Evolutionary conservation across 2,888 invertebrate genomes (phyloP).

Genomic region (Scrobipalpa atriplicella): DNA sequence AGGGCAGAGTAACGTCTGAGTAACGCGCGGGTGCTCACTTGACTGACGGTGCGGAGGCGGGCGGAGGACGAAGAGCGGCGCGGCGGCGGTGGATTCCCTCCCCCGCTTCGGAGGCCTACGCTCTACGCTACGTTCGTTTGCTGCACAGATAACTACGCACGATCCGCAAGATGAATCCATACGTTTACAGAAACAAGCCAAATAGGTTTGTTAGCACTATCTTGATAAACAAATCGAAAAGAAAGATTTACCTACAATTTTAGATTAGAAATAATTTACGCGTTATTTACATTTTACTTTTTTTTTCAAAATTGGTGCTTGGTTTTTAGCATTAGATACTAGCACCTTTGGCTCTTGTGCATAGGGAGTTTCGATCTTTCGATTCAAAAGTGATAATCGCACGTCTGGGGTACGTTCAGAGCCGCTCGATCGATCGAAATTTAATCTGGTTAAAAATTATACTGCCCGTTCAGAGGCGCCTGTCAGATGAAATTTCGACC

Average conservation of each 20-base stretch:
- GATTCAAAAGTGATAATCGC: neutral
- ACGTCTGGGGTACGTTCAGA: no score
- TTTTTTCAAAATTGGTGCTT: neutral
- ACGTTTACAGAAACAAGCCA: no score
- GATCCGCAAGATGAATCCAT: neutral
- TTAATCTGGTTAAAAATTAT: no score
- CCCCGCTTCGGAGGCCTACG: neutral
- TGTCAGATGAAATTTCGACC: no score
- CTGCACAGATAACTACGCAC: neutral
- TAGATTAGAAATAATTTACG: neutral
- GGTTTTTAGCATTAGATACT: neutral
- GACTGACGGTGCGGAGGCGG: slow-evolving; percentile 28
- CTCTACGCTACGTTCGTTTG: neutral
- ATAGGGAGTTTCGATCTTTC: no score
- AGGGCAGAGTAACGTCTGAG: slow-evolving; percentile 37
- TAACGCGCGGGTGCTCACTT: slow-evolving; percentile 43
- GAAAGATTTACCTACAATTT: neutral
- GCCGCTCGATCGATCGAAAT: no score
- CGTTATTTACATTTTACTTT: neutral
- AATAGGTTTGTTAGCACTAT: no score
- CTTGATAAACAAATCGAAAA: no score
- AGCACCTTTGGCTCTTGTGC: neutral
- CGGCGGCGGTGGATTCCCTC: slow-evolving; percentile 2
- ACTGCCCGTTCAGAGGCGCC: no score
- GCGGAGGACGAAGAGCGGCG: neutral